These are phyloP conservation scores for Tachyglossus aculeatus DNA, from an alignment of 2,797 vertebrate genomes.

Conservation along the genomic window DNA sequence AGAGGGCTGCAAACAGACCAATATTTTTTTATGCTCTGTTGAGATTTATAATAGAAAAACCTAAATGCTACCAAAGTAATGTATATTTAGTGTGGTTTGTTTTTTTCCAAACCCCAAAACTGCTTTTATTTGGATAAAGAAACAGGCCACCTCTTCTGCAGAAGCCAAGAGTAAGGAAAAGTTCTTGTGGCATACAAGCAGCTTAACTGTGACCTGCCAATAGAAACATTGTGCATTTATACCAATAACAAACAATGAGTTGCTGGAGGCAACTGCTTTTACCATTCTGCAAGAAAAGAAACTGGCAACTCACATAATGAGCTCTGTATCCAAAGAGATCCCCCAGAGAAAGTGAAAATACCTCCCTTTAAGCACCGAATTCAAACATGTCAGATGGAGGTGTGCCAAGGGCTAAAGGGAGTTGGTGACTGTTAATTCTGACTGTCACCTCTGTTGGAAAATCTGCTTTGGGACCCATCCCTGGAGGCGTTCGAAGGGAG, in stretches of 20 bases:
- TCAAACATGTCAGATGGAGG: slow-evolving; percentile 40
- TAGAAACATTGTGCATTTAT: slow-evolving; percentile 41
- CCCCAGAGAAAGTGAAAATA: slow-evolving; percentile 34
- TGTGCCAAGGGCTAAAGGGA: slow-evolving; percentile 17
- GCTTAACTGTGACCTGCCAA: slow-evolving; percentile 4
- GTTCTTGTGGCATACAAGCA: slow-evolving; percentile 2
- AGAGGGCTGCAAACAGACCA: neutral
- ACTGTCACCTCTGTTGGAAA: slow-evolving; percentile 40
- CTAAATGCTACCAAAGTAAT: slow-evolving; percentile 13
- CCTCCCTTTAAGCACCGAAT: slow-evolving; percentile 42
- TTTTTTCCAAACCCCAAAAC: slow-evolving; percentile 28
- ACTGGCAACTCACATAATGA: slow-evolving; percentile 38
- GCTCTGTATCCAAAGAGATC: slow-evolving; percentile 38
- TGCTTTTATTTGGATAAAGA: slow-evolving; percentile 35
- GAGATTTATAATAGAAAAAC: neutral
- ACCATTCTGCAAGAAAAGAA: slow-evolving; percentile 31
- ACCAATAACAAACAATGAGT: slow-evolving; percentile 41
- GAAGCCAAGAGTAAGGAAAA: slow-evolving; percentile 28
- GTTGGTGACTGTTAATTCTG: slow-evolving; percentile 43
- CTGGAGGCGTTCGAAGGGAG: neutral
- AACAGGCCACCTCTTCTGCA: neutral
- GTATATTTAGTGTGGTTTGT: neutral
- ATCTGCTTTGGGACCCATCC: slow-evolving; percentile 4
- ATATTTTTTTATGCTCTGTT: neutral
- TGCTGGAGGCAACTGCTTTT: slow-evolving; percentile 41